Evolutionary conservation across 2,888 invertebrate genomes (phyloP).

Genomic region (Drosophila algonquin): DNA sequence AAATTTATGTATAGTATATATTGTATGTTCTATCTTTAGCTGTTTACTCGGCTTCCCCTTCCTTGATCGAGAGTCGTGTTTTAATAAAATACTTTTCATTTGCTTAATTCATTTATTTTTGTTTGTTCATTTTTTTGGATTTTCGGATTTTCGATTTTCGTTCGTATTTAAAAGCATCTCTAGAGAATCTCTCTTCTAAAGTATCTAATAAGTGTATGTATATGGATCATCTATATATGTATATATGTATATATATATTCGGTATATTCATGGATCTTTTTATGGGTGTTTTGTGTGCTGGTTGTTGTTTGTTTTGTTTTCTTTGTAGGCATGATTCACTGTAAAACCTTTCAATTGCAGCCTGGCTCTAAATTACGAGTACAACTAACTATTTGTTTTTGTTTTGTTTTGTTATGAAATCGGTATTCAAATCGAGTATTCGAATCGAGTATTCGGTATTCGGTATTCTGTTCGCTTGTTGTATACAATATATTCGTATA

Average conservation of each 20-base stretch:
- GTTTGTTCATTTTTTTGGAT: conserved; percentile 22
- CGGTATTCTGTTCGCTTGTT: conserved; percentile 34
- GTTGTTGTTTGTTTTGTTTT: conserved; percentile 40
- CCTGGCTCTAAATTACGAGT: conserved; percentile 59
- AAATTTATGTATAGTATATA: conserved; percentile 37
- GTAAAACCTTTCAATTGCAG: conserved; percentile 74
- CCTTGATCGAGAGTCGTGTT: conserved; percentile 23
- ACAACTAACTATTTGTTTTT: conserved; percentile 26
- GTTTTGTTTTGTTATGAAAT: too few relatives aligned
- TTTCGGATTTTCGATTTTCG: background rate
- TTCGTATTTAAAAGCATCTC: conserved; percentile 64
- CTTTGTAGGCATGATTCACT: conserved; percentile 63
- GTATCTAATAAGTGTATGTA: conserved; percentile 61
- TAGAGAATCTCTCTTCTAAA: conserved; percentile 64
- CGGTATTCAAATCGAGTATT: too few relatives aligned
- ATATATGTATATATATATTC: conserved; percentile 48
- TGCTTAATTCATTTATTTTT: conserved; percentile 33
- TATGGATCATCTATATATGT: conserved; percentile 50
- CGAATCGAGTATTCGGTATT: conserved; percentile 15
- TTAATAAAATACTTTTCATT: conserved; percentile 46
- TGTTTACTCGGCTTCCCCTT: conserved; percentile 19
- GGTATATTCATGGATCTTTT: conserved; percentile 32
- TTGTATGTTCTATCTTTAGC: conserved; percentile 10
- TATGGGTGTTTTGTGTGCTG: conserved; percentile 29
- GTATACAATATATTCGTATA: conserved; percentile 49